A percentile compares a stretch with the other conserved stretches of the same genome.
Evolutionary conservation across 1,140 invertebrate genomes (phyloP).

Genomic region (Solenopsis invicta): DNA sequence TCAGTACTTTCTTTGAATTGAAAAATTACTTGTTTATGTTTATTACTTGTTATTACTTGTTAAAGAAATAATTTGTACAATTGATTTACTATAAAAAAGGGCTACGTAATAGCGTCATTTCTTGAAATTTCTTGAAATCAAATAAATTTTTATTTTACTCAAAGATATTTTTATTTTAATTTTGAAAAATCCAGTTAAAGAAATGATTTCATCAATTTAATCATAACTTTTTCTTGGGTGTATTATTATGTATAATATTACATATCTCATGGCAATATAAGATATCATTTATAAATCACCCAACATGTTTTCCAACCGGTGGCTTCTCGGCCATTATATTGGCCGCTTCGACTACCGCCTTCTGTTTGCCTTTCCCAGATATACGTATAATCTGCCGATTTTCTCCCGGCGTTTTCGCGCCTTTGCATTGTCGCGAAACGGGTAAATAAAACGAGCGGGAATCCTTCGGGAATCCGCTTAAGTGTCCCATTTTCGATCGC

Average conservation of each 20-base stretch:
- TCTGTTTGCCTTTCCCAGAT: conserved; percentile 73
- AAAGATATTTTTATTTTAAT: too few relatives aligned
- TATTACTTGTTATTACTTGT: too few relatives aligned
- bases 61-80: too few relatives aligned
- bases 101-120: too few relatives aligned
- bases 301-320: background rate
- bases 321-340: conserved; percentile 66
- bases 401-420: conserved; percentile 62
- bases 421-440: conserved; percentile 69
- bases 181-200: too few relatives aligned
- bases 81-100: too few relatives aligned
- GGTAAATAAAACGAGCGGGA: conserved; percentile 63
- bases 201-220: too few relatives aligned
- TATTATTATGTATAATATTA: background rate
- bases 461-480: conserved; percentile 70
- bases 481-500: conserved; percentile 47
- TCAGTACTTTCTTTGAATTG: too few relatives aligned
- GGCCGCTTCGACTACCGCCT: conserved; percentile 20
- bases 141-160: too few relatives aligned
- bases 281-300: conserved; percentile 2
- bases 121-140: too few relatives aligned
- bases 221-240: too few relatives aligned
- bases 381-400: conserved; percentile 72
- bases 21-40: too few relatives aligned
- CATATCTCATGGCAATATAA: background rate